Base-by-base conservation (phyloP, 2,888 invertebrate genomes). In the Drosophila formosana region DNA sequence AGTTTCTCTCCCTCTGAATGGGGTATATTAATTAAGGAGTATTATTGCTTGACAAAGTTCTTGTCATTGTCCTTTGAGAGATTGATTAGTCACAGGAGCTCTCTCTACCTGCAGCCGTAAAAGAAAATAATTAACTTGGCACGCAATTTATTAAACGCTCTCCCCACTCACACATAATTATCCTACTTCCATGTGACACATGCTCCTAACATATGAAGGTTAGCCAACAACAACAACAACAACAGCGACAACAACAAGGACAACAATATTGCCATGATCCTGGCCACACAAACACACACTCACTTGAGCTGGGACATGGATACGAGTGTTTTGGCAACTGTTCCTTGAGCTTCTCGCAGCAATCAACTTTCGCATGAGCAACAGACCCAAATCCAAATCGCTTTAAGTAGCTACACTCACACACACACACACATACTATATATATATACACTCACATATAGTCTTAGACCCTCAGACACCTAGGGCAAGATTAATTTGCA, bases 401-500 rank as follows among this genome's bases (percentile, higher is more conserved):
- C 72, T 81, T 76, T 80, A 74, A 72, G 81, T 65, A 52, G 57
- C 58, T 67, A 51, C n/a, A 37, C 43, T 32, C 65, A 47, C 7
- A 18, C 43, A 52, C 49, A 41, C 51, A 34, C 43, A 60, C 28
- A 18, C 49, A 41, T n/a, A 41, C n/a, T 8, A 45, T 8, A 43
- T 13, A 32, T 32, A 25, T 4, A 43, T 37, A 13, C 25, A 50
- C 8, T 34, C 43, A 41, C 34, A 47, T 8, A 13, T 1, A 45
- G 62, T 30, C 30, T 5, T 2, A 30, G 30, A 30, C 30, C 30
- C 30, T 30, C 30, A 52, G 46, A 73, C 80, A 78, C 89, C 75
- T 84, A 60, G 72, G 75, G 78, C 66, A 86, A 89, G 89, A 88
- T 89, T 87, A 88, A 89, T 87, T 88, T 76, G 89, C 79, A 88